Base-by-base conservation (phyloP, 2,113 vertebrate species). In the Apteryx mantelli region DNA sequence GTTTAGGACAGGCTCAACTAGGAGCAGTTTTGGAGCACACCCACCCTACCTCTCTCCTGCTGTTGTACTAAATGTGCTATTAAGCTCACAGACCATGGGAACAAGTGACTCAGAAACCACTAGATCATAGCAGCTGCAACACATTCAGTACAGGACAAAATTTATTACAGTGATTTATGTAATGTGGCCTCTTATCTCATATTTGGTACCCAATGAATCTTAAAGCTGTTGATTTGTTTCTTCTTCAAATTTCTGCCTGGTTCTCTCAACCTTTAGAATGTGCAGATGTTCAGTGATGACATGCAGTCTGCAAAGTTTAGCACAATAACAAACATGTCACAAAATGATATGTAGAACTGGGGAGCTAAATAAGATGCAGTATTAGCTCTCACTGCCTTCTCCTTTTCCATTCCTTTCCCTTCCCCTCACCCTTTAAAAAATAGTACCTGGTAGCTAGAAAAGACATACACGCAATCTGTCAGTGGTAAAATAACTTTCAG, bases 401-500 rank as follows among this genome's bases (percentile, higher is more conserved):
- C 13, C 3, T 70, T 10, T 75, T 86, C 69, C 13, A 11, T 22
- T 60, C 24, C 30, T 78, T 8, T 56, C 7, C 13, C 25, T 85
- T 50, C 10, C 25, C 50, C 38, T 61, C 30, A 30, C 3, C 6
- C 28, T 58, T 53, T 46, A 21, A 60, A 88, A 82, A 75, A 65
- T 11, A 60, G n/a, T 30, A 24, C 9, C 24, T 50, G 24, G 48
- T 12, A 61, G 28, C 28, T 78, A 36, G 66, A 74, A 34, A 21
- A 0, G 1, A 12, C 34, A 3, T n/a, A 44, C 0, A 0, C 19
- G 13, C 44, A 61, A 69, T 30, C 3, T 13, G 1, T 28, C 13
- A 36, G 20, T 30, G 20, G 30, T 65, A 82, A 79, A 88, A 58
- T 15, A 71, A 46, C 32, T 75, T 92, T 48, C 65, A 91, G 2